Base-by-base conservation (phyloP, 1,140 invertebrate species). In the Cecropterus lyciades region DNA sequence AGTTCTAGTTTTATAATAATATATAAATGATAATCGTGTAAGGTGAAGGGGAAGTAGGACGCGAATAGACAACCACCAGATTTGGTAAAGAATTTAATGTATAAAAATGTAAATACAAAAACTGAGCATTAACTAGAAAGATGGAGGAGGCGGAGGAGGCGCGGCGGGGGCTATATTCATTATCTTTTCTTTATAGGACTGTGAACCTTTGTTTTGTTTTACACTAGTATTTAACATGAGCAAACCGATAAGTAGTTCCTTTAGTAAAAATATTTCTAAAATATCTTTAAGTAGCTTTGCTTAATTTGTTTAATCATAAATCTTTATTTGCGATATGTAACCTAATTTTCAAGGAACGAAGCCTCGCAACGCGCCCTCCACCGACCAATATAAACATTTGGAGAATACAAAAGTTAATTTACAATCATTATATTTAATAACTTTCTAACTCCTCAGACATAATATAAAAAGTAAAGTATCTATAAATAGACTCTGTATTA, bases 81-180 rank as follows among this genome's bases (percentile, higher is more conserved):
- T 77, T 82, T 76, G 70, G 57, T 75, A 77, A 79, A 82, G 57
- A 74, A 70, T 85, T 87, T 79, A 83, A 82, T 82, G 73, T 80
- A 82, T 72, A 77, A 82, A 82, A 79, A 77, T 81, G 70, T 84
- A 80, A 76, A 83, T 81, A 84, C 79, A 82, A 67, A 24, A 70
- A n/a, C 60, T 67, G 60, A 80, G 69, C 69, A 75, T 73, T 57
- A 57, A 27, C 42, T 57, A 67, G 27, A 64, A 49, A 60, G 55
- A 59, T 68, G 65, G 68, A n/a, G n/a, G n/a, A n/a, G n/a, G n/a
- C 42, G 51, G 40, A 60, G 67, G 24, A 43, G 56, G 7, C 48
- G 52, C 37, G 45, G 27, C 48, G 15, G 57, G 17, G 49, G 52
- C 14, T 55, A 20, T 20, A 24, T 48, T n/a, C 9, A 9, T 7